A percentile compares a stretch with the other conserved stretches of the same genome.
These are phyloP conservation scores for Seira ritae DNA, from an alignment of 2,888 invertebrate species.

Conservation along the genomic window DNA sequence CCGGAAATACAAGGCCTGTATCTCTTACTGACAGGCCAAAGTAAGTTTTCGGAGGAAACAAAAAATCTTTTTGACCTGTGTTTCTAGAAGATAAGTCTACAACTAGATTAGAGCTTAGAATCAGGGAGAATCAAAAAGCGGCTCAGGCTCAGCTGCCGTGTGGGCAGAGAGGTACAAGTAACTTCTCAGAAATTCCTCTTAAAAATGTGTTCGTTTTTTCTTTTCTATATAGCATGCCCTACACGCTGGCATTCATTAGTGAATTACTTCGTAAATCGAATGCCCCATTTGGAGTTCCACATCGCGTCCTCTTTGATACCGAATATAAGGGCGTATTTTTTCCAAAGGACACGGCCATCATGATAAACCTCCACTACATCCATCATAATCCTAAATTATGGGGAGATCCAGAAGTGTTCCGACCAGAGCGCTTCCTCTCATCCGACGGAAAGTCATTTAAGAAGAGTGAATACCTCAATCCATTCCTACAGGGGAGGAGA, in stretches of 20 bases:
- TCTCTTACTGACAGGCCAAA: constrained; percentile 41
- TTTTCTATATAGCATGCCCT: constrained; percentile 29
- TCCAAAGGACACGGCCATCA: constrained; percentile 22
- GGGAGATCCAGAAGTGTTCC: constrained; percentile 33
- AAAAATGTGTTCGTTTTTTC: too few species aligned
- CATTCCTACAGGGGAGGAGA: constrained; percentile 23
- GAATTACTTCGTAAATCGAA: constrained; percentile 36
- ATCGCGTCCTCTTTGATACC: constrained; percentile 31
- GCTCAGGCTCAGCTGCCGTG: too few species aligned
- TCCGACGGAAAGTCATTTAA: constrained; percentile 25
- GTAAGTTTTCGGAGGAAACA: constrained; percentile 4
- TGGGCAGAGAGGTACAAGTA: too few species aligned
- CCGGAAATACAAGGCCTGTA: constrained; percentile 37
- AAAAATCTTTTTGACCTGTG: too few species aligned
- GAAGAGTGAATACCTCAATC: constrained; percentile 32
- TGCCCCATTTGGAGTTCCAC: constrained; percentile 38
- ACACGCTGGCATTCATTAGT: constrained; percentile 40
- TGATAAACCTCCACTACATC: constrained; percentile 38
- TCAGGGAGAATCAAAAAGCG: too few species aligned
- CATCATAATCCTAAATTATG: constrained; percentile 49
- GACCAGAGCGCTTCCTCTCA: constrained; percentile 31
- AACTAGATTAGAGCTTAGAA: too few species aligned
- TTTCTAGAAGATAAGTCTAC: too few species aligned
- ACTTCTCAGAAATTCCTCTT: too few species aligned
- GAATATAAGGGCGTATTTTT: constrained; percentile 30